Base-by-base conservation (phyloP, 2,113 vertebrate species). In the Leptocoma aspasia region DNA sequence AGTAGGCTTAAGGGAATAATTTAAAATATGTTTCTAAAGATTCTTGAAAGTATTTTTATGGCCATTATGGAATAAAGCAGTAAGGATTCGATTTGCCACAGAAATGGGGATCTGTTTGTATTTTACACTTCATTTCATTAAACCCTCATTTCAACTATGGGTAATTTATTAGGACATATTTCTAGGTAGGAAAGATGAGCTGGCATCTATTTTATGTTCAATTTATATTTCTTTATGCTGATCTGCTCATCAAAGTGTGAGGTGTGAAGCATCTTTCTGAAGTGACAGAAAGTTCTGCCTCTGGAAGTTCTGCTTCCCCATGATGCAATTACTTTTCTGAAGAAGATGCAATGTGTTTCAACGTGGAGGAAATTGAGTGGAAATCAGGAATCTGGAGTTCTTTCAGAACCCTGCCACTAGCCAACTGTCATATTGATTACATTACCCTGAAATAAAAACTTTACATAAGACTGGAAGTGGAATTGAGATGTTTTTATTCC, bases 1-100 rank as follows among this genome's bases (percentile, higher is more conserved):
- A 92, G 92, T 81, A 78, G 90, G 85, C 44, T 92, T 90, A 80
- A 86, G 44, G 59, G 76, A 95, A 90, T 90, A 86, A 80, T 90
- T 93, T 85, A 78, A 92, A 95, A 92, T 71, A 95, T 47, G 17
- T 24, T 91, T 73, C 68, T 52, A 83, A 90, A 92, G 71, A 88
- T 64, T 90, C 20, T 81, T 77, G 19, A 39, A 91, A 83, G 19
- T 83, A 66, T 77, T 92, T 94, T 88, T 77, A 56, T 82, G 44
- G 9, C 5, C 56, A 57, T 70, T 82, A 39, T 63, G 33, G 39
- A 95, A 85, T 15, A 79, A 88, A 83, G 5, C 21, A 63, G 37
- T 83, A 80, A 88, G 54, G 59, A 83, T 87, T 80, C 45, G 63
- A 31, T 82, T 90, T 76, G 7, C 18, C 20, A 63, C 3, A 31